phyloP scores from a whole-genome alignment of 1,140 invertebrate species.

The Zophobas atratus region DNA sequence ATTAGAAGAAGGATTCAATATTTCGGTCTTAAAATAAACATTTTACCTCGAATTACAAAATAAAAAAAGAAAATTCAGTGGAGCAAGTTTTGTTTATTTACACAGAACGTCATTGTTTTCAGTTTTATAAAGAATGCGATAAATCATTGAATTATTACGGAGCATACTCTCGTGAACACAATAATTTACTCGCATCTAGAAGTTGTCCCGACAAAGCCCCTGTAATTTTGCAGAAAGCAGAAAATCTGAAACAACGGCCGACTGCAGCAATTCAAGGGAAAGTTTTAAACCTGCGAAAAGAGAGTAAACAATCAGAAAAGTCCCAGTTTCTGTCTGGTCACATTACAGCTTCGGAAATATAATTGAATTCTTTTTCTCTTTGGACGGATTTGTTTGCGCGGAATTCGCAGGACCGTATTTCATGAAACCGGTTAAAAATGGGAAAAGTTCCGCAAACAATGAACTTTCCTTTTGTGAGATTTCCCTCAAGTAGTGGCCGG shows the following conservation, averaged over 20 bases:
- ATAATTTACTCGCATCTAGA: too few species aligned
- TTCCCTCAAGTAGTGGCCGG: background rate
- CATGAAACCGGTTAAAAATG: constrained; percentile 31
- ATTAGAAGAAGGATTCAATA: too few species aligned
- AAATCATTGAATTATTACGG: too few species aligned
- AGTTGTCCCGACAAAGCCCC: too few species aligned
- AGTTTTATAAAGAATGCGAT: too few species aligned
- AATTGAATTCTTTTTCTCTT: constrained; percentile 28
- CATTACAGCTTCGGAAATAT: background rate
- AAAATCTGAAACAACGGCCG: background rate
- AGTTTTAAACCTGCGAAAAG: constrained; percentile 3
- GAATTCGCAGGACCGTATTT: constrained; percentile 12
- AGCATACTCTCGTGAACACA: too few species aligned
- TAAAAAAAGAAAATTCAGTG: too few species aligned
- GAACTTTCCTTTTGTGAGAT: constrained; percentile 1
- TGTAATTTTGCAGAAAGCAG: background rate
- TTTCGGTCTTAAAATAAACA: too few species aligned
- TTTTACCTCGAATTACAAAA: too few species aligned
- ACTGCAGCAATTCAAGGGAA: background rate
- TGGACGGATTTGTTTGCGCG: constrained; percentile 16
- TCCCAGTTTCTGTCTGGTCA: background rate
- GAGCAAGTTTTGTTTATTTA: too few species aligned
- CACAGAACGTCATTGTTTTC: too few species aligned
- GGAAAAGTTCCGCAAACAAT: constrained; percentile 11
- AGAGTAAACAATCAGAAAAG: constrained; percentile 24